These are phyloP conservation scores for Branchipolynoe longqiensis DNA, from an alignment of 2,888 invertebrate genomes.

Conservation along the genomic window DNA sequence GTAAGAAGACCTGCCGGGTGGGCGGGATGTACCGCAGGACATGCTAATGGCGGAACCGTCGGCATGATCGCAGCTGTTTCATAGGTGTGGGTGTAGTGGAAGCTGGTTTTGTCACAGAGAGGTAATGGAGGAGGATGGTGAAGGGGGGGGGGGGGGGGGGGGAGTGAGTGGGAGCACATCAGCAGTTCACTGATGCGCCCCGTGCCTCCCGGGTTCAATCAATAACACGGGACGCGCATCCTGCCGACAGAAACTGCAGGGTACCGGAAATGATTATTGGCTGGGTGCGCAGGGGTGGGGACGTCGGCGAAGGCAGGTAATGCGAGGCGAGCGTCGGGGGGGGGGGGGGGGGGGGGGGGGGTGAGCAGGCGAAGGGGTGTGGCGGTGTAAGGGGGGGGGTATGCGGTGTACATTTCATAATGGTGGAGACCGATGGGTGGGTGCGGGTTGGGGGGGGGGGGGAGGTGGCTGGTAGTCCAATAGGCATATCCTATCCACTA, in stretches of 20 bases:
- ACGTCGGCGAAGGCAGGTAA: background rate
- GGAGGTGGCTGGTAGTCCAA: too few relatives aligned
- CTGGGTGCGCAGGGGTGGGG: too few relatives aligned
- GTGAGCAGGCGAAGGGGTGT: background rate
- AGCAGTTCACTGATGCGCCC: too few relatives aligned
- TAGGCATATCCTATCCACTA: too few relatives aligned
- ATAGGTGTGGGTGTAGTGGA: too few relatives aligned
- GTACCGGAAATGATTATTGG: too few relatives aligned
- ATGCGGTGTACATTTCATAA: background rate
- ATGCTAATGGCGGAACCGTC: constrained; percentile 12
- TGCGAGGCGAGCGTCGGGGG: background rate
- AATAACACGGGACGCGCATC: constrained; percentile 6
- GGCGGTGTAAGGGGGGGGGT: background rate
- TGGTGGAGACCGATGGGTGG: background rate
- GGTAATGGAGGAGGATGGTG: background rate
- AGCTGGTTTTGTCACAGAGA: too few relatives aligned
- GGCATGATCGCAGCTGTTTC: too few relatives aligned
- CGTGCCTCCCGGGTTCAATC: too few relatives aligned
- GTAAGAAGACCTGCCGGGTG: background rate
- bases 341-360: background rate
- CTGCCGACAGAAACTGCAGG: too few relatives aligned
- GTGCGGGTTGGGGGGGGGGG: too few relatives aligned
- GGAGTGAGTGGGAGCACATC: constrained; percentile 8
- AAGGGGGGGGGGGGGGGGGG: background rate
- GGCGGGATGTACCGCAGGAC: background rate